These are phyloP conservation scores for Muscicapa adusta DNA, from an alignment of 2,113 vertebrate genomes.

Conservation along the genomic window DNA sequence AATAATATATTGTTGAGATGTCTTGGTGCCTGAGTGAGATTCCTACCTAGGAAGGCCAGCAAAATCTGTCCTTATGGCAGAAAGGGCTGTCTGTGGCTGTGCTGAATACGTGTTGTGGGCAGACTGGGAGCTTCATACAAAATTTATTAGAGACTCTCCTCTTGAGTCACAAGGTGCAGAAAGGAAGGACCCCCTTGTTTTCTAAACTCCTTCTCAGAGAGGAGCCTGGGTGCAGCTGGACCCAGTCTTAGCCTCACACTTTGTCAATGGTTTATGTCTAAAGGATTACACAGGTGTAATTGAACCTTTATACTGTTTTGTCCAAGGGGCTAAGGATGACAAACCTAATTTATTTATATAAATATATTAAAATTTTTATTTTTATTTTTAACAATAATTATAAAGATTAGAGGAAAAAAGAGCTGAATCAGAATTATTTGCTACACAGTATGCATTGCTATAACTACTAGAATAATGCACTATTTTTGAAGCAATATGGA, in stretches of 20 bases:
- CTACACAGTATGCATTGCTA: not conserved
- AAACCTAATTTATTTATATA: not conserved
- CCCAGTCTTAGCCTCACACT: not conserved
- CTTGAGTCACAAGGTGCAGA: not conserved
- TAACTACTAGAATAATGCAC: not conserved
- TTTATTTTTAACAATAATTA: not conserved
- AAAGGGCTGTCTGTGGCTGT: not conserved
- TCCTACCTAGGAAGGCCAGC: not conserved
- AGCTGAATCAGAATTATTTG: not conserved
- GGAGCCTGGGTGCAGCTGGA: not conserved
- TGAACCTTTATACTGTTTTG: not conserved
- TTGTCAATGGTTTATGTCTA: not conserved
- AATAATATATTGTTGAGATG: not conserved
- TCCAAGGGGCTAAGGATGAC: not conserved
- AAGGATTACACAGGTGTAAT: not conserved
- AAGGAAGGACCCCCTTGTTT: not conserved
- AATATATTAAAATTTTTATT: not conserved
- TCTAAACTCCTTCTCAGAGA: not conserved
- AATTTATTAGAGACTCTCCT: not conserved
- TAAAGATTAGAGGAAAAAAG: not conserved
- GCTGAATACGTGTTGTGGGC: not conserved
- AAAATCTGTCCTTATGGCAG: not conserved
- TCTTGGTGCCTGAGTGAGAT: not conserved
- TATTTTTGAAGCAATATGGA: not conserved
- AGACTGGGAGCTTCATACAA: not conserved